Evolutionary conservation across 2,888 invertebrate genomes (phyloP).

Genomic region (Nephrotoma flavescens): DNA sequence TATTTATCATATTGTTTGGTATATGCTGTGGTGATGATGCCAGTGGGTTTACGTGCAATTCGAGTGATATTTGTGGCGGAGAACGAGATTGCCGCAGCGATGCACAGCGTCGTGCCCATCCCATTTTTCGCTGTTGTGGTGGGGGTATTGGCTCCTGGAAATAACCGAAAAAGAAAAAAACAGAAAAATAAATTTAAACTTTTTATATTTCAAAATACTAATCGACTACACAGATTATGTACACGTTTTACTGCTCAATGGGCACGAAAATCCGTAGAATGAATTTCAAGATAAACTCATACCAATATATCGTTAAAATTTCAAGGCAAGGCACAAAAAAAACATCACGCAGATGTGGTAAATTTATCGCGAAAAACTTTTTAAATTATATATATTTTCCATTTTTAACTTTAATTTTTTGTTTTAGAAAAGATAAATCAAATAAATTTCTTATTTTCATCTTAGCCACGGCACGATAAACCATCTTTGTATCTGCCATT

Average conservation of each 20-base stretch:
- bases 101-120: slow-evolving; percentile 38
- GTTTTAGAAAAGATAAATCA: background rate
- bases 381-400: background rate
- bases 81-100: slow-evolving; percentile 37
- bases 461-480: background rate
- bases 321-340: background rate
- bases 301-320: background rate
- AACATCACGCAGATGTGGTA: background rate
- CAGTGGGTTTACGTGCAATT: slow-evolving; percentile 24
- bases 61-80: slow-evolving; percentile 23
- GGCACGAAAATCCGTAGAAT: background rate
- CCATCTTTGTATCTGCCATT: background rate
- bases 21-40: slow-evolving; percentile 24
- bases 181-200: background rate
- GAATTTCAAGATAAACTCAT: background rate
- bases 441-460: background rate
- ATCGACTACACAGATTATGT: background rate
- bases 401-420: background rate
- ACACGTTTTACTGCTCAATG: background rate
- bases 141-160: background rate
- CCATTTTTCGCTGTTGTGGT: background rate
- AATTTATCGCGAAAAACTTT: background rate
- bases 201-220: background rate
- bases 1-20: slow-evolving; percentile 14
- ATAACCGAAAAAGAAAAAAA: background rate